phyloP scores from a whole-genome alignment of 2,113 vertebrate species.

The Lycocorax pyrrhopterus region DNA sequence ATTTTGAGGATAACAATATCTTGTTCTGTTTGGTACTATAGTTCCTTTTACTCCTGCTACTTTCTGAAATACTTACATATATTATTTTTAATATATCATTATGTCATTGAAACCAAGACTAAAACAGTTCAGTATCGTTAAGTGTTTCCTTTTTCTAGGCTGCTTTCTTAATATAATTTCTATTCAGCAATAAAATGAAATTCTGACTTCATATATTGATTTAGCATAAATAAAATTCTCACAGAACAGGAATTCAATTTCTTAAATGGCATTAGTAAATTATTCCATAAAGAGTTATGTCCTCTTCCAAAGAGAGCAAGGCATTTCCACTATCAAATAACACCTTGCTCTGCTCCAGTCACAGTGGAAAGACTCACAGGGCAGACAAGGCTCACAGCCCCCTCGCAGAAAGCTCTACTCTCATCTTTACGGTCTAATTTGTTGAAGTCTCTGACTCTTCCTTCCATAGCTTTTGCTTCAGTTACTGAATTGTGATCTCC shows the following conservation, averaged over 20 bases:
- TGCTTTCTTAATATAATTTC: constrained; percentile 5
- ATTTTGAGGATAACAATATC: background rate
- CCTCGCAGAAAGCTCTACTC: background rate
- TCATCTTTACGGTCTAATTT: background rate
- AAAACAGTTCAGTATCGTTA: background rate
- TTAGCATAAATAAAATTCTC: constrained; percentile 52
- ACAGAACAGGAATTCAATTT: constrained; percentile 29
- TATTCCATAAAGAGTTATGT: background rate
- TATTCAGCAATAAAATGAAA: background rate
- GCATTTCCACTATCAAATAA: background rate
- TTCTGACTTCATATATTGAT: constrained; percentile 53
- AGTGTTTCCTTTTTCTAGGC: constrained; percentile 3
- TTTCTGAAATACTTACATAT: background rate
- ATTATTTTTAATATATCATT: background rate
- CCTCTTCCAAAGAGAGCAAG: background rate
- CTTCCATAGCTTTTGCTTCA: background rate
- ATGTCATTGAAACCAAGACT: background rate
- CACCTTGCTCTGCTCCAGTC: background rate
- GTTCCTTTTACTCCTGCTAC: background rate
- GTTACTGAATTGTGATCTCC: background rate
- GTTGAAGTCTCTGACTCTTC: background rate
- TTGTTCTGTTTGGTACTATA: background rate
- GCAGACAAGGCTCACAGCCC: background rate
- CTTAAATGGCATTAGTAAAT: constrained; percentile 34
- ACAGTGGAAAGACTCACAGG: background rate